These are phyloP conservation scores for Formica exsecta DNA, from an alignment of 1,140 invertebrate species.

Conservation along the genomic window DNA sequence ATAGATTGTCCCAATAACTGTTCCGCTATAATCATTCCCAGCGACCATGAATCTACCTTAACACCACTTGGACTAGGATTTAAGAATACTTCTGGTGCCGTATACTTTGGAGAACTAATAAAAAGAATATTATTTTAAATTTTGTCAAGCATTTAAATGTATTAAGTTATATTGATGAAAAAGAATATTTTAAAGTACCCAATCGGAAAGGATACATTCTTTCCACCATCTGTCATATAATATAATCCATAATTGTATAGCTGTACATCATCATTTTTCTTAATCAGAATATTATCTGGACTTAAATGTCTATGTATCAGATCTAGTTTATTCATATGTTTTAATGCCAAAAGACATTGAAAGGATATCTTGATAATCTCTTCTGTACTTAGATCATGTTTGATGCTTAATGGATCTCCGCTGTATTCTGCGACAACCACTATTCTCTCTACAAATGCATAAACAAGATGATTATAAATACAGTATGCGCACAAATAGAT, in stretches of 20 bases:
- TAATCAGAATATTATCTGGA: constrained; percentile 94
- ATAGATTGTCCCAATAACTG: constrained; percentile 89
- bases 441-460: constrained; percentile 91
- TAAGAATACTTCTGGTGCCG: constrained; percentile 94
- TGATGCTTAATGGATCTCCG: constrained; percentile 88
- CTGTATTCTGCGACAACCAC: constrained; percentile 96
- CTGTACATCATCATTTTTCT: constrained; percentile 91
- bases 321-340: constrained; percentile 91
- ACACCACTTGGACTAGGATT: constrained; percentile 87
- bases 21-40: constrained; percentile 95
- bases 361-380: constrained; percentile 89
- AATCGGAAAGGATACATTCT: constrained; percentile 96
- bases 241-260: constrained; percentile 97
- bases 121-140: constrained; percentile 34
- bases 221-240: constrained; percentile 95
- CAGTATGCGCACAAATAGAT: not conserved
- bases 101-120: constrained; percentile 91
- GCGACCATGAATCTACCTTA: constrained; percentile 96
- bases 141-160: not conserved
- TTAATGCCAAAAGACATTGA: constrained; percentile 92
- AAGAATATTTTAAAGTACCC: constrained; percentile 88
- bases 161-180: constrained; percentile 6
- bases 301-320: constrained; percentile 94
- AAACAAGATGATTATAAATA: constrained; percentile 19
- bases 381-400: constrained; percentile 82